Base-by-base conservation (phyloP, 2,113 vertebrate species). In the Casuarius casuarius region DNA sequence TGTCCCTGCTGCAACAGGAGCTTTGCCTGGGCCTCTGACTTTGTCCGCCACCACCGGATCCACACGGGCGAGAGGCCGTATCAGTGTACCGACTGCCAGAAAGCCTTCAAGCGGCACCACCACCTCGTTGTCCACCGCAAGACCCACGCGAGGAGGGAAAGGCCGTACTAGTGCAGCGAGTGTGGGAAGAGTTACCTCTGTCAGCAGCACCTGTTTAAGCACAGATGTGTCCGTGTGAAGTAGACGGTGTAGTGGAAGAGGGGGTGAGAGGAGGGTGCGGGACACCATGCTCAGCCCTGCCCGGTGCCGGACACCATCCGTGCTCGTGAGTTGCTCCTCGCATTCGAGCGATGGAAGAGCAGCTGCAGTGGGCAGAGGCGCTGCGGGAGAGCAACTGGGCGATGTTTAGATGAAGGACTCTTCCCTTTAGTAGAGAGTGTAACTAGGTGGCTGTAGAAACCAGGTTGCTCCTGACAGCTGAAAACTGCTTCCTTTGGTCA, bases 121-220 rank as follows among this genome's bases (percentile, higher is more conserved):
- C 92, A 92, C 87, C 93, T 96, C 7, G 29, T 7, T 4, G 17
- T 3, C 0, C 96, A 89, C 80, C 75, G 31, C 40, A 28, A 35
- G 49, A 31, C 2, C 44, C 93, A 90, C n/a, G 0, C 42, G 52
- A 19, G 42, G 23, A 80, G 59, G 86, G 16, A 72, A 15, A 18
- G 1, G 38, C 31, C 5, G 0, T 76, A 31, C 58, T 0, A 31
- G 75, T 12, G 38, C 0, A 0, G 33, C 18, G 18, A 48, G 46
- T 19, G 46, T 19, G 46, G 20, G 5, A 2, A 2, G 46, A 7
- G 1, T 40, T 14, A 33, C 46, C 88, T 0, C 0, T 70, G 2
- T 8, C 20, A 0, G 29, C 6, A 0, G 46, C 29, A 0, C 67
- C 76, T 0, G 1, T 80, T 10, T 71, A n/a, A 38, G 10, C 8